phyloP scores from a whole-genome alignment of 2,113 vertebrate genomes.

The Ivindomyrus marchei region DNA sequence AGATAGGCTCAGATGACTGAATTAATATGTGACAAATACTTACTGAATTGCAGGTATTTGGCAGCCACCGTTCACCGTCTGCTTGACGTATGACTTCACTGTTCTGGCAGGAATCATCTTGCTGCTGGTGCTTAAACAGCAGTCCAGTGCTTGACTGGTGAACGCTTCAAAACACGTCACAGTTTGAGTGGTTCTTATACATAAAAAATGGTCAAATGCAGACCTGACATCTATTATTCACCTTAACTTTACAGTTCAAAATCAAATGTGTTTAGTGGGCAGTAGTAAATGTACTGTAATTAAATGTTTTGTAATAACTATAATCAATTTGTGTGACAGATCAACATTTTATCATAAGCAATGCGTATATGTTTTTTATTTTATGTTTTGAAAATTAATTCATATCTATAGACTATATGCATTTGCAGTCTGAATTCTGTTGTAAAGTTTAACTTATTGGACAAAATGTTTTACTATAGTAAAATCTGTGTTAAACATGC shows the following conservation, averaged over 20 bases:
- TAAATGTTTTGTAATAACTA: background rate
- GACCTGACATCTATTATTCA: background rate
- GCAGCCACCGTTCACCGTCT: slow-evolving; percentile 27
- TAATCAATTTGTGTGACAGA: background rate
- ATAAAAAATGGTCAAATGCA: background rate
- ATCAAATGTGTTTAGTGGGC: background rate
- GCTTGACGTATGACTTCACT: slow-evolving; percentile 28
- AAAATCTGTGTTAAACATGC: background rate
- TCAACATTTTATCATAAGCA: background rate
- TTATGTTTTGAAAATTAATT: background rate
- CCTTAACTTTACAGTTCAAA: background rate
- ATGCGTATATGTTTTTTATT: background rate
- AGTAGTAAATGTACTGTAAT: background rate
- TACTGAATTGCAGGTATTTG: slow-evolving; percentile 37
- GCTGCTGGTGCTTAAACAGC: slow-evolving; percentile 32
- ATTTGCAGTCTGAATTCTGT: background rate
- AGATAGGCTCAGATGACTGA: background rate
- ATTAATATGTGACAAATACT: slow-evolving; percentile 7
- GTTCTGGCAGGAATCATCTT: slow-evolving; percentile 17
- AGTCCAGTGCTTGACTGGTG: slow-evolving; percentile 32
- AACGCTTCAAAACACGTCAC: slow-evolving; percentile 23
- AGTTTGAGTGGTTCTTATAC: background rate
- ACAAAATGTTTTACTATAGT: background rate
- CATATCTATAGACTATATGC: background rate
- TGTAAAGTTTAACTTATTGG: background rate